Conservation (phyloP, 2,888 invertebrate species). For the Thecophora atra region DNA sequence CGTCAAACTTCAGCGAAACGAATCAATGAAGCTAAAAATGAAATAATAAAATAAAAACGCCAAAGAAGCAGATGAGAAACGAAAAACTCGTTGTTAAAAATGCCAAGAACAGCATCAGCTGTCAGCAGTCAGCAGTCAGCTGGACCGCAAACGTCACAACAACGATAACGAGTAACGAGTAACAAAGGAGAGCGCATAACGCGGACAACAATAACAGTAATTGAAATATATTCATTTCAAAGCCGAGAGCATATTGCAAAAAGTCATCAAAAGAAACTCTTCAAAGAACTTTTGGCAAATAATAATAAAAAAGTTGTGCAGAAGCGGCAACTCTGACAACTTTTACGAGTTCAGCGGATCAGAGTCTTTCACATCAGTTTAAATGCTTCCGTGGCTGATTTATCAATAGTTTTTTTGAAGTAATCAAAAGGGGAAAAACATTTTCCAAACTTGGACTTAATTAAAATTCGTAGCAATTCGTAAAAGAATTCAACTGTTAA, state of each 20-base stretch:
- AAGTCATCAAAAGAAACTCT: conserved; percentile 1
- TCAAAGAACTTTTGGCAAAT: conserved; percentile 20
- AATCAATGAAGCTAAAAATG: conserved; percentile 27
- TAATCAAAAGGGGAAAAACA: too few species aligned
- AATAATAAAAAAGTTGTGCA: conserved; percentile 16
- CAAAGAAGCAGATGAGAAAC: conserved; percentile 2
- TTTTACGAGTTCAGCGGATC: background rate
- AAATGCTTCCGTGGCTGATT: too few species aligned
- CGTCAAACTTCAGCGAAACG: conserved; percentile 25
- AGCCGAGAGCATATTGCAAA: conserved; percentile 18
- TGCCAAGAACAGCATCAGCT: background rate
- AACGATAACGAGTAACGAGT: background rate
- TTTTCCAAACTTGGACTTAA: too few species aligned
- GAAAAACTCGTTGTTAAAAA: background rate
- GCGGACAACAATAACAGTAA: background rate
- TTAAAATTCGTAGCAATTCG: too few species aligned
- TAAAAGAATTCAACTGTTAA: background rate
- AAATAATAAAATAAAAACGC: conserved; percentile 3
- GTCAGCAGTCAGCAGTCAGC: too few species aligned
- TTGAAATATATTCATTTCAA: conserved; percentile 25
- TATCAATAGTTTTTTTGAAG: too few species aligned
- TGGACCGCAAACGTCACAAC: conserved; percentile 1
- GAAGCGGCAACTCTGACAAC: conserved; percentile 3
- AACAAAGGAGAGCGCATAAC: background rate
- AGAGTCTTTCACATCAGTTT: too few species aligned